Conservation (phyloP, 1,140 invertebrate genomes). For the Dendrolimus punctatus region DNA sequence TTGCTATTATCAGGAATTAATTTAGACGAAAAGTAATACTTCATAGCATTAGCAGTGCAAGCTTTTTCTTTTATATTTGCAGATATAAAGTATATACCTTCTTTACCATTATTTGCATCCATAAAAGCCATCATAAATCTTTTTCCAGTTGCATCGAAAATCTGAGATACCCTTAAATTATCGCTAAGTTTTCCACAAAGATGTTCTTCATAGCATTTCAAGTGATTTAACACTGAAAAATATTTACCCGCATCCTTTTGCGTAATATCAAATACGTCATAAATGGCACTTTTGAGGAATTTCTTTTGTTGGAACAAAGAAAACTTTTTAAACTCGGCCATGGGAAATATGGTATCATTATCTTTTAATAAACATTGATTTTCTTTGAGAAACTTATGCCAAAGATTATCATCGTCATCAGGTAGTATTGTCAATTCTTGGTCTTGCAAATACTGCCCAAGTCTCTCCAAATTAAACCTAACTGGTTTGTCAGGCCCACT, state of each 20-base stretch:
- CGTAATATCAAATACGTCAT: conserved; percentile 80
- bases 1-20: conserved; percentile 13
- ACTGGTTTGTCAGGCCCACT: conserved; percentile 71
- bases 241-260: conserved; percentile 76
- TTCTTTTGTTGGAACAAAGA: conserved; percentile 89
- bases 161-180: conserved; percentile 57
- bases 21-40: conserved; percentile 47
- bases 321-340: conserved; percentile 79
- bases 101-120: conserved; percentile 28
- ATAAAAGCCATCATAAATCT: conserved; percentile 56
- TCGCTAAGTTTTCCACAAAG: conserved; percentile 17
- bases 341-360: conserved; percentile 78
- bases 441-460: conserved; percentile 91
- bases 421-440: conserved; percentile 76
- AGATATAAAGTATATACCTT: conserved; percentile 63
- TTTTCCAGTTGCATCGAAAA: conserved; percentile 46
- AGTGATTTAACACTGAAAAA: conserved; percentile 70
- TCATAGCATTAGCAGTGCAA: conserved; percentile 34
- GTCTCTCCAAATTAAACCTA: conserved; percentile 87
- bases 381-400: conserved; percentile 83
- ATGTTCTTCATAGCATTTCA: conserved; percentile 64
- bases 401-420: conserved; percentile 78
- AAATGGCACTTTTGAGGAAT: conserved; percentile 78
- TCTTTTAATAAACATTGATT: conserved; percentile 79
- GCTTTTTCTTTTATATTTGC: conserved; percentile 43